Evolutionary conservation across 2,113 vertebrate species (phyloP).

Genomic region (Todiramphus chloris): DNA sequence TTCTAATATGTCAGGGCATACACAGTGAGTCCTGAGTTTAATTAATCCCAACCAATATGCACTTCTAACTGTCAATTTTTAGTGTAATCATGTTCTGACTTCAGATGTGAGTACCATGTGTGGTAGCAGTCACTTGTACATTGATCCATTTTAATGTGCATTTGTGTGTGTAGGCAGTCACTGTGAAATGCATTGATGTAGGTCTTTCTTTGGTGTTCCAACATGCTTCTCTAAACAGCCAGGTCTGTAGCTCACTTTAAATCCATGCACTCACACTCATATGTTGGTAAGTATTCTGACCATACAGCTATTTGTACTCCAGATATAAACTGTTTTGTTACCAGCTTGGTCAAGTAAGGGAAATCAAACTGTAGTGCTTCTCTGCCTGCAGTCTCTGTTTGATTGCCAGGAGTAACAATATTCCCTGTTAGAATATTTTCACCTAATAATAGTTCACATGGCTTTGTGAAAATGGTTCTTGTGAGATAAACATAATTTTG

Average conservation of each 20-base stretch:
- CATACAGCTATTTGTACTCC: not conserved
- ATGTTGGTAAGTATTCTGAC: rapidly evolving
- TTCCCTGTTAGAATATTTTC: not conserved
- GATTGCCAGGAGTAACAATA: not conserved
- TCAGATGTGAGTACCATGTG: not conserved
- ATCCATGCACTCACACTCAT: not conserved
- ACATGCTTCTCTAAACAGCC: not conserved
- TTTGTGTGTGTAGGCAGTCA: not conserved
- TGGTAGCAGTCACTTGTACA: not conserved
- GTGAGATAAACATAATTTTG: not conserved
- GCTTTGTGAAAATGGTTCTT: not conserved
- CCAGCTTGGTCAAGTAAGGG: not conserved
- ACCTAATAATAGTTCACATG: not conserved
- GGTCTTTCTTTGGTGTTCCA: not conserved
- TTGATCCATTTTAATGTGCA: not conserved
- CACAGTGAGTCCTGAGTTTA: not conserved
- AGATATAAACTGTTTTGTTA: not conserved
- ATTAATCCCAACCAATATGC: constrained; percentile 15
- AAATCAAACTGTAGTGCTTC: not conserved
- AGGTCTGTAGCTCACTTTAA: not conserved
- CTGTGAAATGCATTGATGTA: rapidly evolving
- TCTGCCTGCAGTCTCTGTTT: not conserved
- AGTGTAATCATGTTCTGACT: not conserved
- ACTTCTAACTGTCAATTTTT: not conserved
- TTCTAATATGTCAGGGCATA: not conserved